A percentile compares a stretch with the other conserved stretches of the same genome.
Conservation (phyloP, 2,113 vertebrate genomes). For the Chinchilla lanigera region DNA sequence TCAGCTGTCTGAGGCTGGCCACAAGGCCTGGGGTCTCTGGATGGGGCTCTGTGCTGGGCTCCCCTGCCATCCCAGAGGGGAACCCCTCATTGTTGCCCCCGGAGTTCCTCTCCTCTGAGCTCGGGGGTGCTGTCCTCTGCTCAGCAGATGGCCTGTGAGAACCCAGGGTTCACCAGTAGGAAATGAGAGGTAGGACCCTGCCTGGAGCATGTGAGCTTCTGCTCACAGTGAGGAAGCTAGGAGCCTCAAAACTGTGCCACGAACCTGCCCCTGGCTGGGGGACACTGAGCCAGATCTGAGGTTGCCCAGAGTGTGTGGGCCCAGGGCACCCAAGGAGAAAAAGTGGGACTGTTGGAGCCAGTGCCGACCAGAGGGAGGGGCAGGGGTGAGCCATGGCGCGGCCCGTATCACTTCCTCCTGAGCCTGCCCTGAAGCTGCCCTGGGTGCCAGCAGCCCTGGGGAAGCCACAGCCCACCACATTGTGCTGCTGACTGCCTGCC, state of each 20-base stretch:
- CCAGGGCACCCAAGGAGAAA: not conserved
- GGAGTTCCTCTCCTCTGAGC: not conserved
- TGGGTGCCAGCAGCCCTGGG: too few species aligned
- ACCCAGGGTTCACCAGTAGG: not conserved
- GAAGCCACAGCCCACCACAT: not conserved
- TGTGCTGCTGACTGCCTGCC: not conserved
- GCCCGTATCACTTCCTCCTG: not conserved
- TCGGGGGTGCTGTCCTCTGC: not conserved
- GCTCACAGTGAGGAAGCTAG: not conserved
- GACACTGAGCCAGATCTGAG: not conserved
- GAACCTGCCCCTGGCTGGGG: not conserved
- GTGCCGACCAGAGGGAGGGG: not conserved
- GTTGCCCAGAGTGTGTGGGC: not conserved
- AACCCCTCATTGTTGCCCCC: too few species aligned
- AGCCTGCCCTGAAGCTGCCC: not conserved
- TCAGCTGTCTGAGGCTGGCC: conserved; percentile 18
- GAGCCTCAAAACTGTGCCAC: not conserved
- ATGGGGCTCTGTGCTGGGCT: accelerated
- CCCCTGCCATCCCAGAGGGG: not conserved
- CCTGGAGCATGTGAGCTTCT: accelerated
- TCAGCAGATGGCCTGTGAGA: not conserved
- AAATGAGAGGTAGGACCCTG: not conserved
- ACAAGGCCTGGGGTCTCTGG: not conserved
- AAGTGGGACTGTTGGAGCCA: not conserved
- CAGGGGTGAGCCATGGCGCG: not conserved